Evolutionary conservation across 2,888 invertebrate genomes (phyloP).

Genomic region (Chrysolina oricalcia): DNA sequence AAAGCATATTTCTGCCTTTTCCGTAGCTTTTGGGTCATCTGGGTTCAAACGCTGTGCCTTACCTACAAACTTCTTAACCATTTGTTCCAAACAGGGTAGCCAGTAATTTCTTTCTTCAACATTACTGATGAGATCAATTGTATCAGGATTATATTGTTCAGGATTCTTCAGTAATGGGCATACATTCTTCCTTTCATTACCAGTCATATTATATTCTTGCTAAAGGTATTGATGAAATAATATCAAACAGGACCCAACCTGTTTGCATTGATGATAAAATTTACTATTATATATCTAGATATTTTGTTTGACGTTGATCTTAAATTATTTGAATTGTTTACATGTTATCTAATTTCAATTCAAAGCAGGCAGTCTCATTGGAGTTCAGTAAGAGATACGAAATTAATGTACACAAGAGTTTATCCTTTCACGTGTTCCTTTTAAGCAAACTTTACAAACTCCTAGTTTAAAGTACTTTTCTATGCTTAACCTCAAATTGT

Average conservation of each 20-base stretch:
- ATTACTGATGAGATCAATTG: conserved; percentile 90
- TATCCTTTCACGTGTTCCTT: background rate
- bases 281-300: conserved; percentile 3
- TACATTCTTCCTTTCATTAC: conserved; percentile 65
- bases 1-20: conserved; percentile 87
- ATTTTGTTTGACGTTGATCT: conserved; percentile 12
- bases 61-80: conserved; percentile 88
- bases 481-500: too few species aligned
- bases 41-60: conserved; percentile 88
- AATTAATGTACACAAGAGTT: background rate
- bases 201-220: conserved; percentile 45
- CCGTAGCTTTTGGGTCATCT: conserved; percentile 82
- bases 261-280: conserved; percentile 23
- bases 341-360: conserved; percentile 25
- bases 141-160: conserved; percentile 90
- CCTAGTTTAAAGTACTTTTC: too few species aligned
- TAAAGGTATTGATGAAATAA: background rate
- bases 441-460: background rate
- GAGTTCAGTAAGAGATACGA: background rate
- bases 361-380: background rate
- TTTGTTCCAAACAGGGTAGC: conserved; percentile 91
- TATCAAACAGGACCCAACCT: background rate
- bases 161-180: conserved; percentile 87
- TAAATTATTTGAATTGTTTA: conserved; percentile 25
- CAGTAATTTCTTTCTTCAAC: conserved; percentile 92